Evolutionary conservation across 2,797 vertebrate genomes (phyloP), one percentile per base, ranked within the genome.

Genomic region (Oryzias sinensis): DNA sequence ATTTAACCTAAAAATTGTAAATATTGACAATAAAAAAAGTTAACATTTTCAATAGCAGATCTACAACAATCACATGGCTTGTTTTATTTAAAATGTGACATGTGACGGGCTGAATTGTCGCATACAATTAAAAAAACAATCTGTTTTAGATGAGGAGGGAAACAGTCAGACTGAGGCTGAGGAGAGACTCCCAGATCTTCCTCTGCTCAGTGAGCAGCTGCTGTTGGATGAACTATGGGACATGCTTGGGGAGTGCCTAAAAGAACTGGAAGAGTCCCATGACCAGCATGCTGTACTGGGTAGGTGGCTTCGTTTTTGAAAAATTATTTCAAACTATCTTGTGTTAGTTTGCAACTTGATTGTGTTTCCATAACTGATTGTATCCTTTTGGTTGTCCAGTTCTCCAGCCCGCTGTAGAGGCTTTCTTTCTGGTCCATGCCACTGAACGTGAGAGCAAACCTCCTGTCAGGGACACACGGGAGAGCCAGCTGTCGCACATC

Each of bases 381-480:
- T 13, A 11, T 37, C 11, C 0, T 40, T 49, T 43, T 48, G 2
- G 56, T 52, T 29, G 1, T 11, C 6, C 60, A 97, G 96, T 98
- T 66, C 89, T 98, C 13, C 96, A 98, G 79, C 96, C 96, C 4
- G 96, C 96, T 0, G 96, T 98, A 20, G 96, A 98, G 72, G 96
- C 96, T 47, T 97, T 98, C 81, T 98, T 98, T 86, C 76, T 98
- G 16, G 96, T 98, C n/a, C 96, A 98, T 24, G 96, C 96, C 59
- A 98, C 96, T 0, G 96, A 98, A 62, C 90, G 96, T 5, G 96
- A 98, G 88, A 97, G 95, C 91, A 97, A 97, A 77, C 96, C 96
- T 2, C 95, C 94, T 15, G 92, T 97, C 63, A 90, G 96, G 54
- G 96, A 98, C 83, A 97, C 96, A 0, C 89, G 96, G 54, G 96